Conservation (phyloP, 2,888 invertebrate species). For the Sialis lutaria region DNA sequence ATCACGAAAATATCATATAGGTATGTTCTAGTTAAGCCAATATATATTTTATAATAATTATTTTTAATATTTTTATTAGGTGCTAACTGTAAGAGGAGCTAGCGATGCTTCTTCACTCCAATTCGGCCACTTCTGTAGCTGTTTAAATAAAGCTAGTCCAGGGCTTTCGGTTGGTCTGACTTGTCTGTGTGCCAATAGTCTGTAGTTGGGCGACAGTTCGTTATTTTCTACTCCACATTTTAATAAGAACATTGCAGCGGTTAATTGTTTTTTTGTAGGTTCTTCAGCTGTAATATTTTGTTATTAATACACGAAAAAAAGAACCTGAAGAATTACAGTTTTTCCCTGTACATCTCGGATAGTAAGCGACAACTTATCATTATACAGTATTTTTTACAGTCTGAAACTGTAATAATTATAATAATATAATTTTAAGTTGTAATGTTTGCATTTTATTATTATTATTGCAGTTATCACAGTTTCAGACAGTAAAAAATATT, state of each 20-base stretch:
- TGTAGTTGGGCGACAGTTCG: conserved; percentile 27
- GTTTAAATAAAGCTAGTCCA: conserved; percentile 29
- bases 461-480: no score
- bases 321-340: no score
- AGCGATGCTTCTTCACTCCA: not conserved
- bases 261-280: conserved; percentile 1
- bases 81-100: no score
- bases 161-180: conserved; percentile 32
- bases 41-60: not conserved
- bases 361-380: no score
- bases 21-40: not conserved
- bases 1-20: not conserved
- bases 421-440: no score
- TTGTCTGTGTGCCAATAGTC: conserved; percentile 36
- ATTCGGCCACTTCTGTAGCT: conserved; percentile 31
- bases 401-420: no score
- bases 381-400: no score
- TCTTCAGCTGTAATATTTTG: conserved; percentile 17
- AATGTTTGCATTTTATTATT: no score
- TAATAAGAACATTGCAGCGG: conserved; percentile 29
- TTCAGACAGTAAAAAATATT: no score
- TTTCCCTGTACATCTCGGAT: no score
- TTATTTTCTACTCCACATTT: conserved; percentile 28
- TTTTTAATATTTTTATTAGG: no score
- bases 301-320: no score